Conservation (phyloP, 1,140 invertebrate species). For the Acyrthosiphon pisum region DNA sequence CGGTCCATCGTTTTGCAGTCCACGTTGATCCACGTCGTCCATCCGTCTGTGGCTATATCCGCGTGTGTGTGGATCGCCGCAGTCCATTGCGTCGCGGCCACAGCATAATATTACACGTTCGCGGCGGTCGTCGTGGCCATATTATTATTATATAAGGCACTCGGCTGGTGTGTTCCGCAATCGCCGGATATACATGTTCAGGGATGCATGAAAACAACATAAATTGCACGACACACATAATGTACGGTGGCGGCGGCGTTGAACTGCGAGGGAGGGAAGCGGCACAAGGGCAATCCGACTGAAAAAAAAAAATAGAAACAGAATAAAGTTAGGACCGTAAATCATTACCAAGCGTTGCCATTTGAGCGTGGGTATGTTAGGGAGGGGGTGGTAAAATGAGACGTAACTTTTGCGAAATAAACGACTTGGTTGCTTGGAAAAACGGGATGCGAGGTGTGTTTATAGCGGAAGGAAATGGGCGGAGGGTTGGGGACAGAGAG, state of each 20-base stretch:
- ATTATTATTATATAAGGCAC: not conserved
- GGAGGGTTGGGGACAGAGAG: not conserved
- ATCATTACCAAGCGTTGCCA: slow-evolving; percentile 36
- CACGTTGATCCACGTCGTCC: not conserved
- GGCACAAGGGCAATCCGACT: slow-evolving; percentile 27
- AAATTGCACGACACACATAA: slow-evolving; percentile 16
- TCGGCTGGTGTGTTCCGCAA: not conserved
- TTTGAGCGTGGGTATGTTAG: not conserved
- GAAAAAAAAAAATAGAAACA: slow-evolving; percentile 30
- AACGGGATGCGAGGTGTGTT: slow-evolving; percentile 25
- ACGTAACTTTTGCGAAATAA: slow-evolving; percentile 37
- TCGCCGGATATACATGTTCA: slow-evolving; percentile 30
- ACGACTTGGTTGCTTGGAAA: slow-evolving; percentile 40
- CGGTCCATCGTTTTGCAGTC: not conserved
- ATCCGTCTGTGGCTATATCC: not conserved
- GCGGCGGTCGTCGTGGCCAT: not conserved
- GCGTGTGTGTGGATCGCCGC: too few relatives aligned
- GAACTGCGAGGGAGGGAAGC: not conserved
- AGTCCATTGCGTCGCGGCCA: not conserved
- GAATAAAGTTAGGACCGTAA: slow-evolving; percentile 47
- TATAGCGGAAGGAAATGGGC: not conserved
- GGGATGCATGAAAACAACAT: slow-evolving; percentile 41
- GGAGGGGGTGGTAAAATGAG: not conserved
- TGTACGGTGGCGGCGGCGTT: not conserved
- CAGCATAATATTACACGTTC: not conserved